Evolutionary conservation across 2,113 vertebrate species (phyloP).

Genomic region (Meles meles): DNA sequence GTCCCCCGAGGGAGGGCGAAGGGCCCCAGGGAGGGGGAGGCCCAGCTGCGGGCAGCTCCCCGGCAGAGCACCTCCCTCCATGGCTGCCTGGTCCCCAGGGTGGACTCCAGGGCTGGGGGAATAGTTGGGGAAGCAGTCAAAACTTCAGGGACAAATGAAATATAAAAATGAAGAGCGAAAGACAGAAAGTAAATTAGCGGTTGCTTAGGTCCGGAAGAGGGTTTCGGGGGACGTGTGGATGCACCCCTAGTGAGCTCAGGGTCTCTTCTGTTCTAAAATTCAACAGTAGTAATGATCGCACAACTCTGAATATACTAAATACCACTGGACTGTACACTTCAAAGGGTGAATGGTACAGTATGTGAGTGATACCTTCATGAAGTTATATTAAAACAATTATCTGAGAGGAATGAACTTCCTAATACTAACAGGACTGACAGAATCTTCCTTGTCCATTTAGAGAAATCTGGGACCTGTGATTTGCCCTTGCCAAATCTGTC

Average conservation of each 20-base stretch:
- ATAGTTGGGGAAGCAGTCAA: neutral
- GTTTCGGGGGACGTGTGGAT: no score
- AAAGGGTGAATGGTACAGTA: neutral
- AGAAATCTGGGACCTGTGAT: neutral
- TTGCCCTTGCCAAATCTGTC: neutral
- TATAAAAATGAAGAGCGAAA: neutral
- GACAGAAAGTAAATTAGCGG: neutral
- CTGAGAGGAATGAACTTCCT: neutral
- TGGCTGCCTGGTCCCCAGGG: neutral
- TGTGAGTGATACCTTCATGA: neutral
- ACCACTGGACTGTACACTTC: neutral
- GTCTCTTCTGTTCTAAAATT: neutral
- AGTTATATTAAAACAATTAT: neutral
- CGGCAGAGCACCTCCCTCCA: neutral
- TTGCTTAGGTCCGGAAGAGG: neutral
- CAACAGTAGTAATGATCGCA: neutral
- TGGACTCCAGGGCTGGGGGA: neutral
- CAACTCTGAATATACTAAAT: neutral
- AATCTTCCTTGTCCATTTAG: neutral
- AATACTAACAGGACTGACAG: neutral
- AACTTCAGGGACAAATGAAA: neutral
- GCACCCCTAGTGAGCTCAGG: no score
- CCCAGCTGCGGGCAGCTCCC: neutral
- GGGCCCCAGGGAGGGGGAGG: fast-evolving
- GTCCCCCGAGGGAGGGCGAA: fast-evolving